A percentile compares a stretch with the other conserved stretches of the same genome.
Conservation (phyloP, 2,888 invertebrate genomes). For the Corbicula japonica region DNA sequence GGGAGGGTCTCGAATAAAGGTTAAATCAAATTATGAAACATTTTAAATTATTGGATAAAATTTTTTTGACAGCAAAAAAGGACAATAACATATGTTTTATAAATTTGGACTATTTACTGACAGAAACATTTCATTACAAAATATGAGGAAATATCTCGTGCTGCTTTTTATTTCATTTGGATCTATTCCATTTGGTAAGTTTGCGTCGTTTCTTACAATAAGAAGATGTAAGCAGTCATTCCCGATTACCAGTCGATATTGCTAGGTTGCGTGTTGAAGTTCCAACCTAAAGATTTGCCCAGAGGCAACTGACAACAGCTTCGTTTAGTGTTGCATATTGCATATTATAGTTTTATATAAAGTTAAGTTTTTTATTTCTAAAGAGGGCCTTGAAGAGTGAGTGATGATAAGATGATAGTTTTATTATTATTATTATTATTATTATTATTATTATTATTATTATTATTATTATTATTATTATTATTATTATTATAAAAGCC, state of each 20-base stretch:
- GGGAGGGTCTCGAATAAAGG: conserved; percentile 4
- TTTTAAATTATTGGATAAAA: not conserved
- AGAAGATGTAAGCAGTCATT: not conserved
- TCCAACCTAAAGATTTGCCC: no score
- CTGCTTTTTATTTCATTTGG: not conserved
- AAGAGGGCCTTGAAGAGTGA: no score
- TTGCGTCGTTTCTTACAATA: not conserved
- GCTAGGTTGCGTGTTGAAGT: no score
- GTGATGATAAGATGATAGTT: no score
- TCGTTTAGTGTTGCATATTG: not conserved
- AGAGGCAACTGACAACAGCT: not conserved
- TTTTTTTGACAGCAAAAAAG: not conserved
- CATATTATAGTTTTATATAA: no score
- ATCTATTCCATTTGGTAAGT: not conserved
- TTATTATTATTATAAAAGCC: no score
- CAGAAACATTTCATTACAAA: not conserved
- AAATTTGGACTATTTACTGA: not conserved
- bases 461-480: no score
- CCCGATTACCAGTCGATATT: not conserved
- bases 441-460: no score
- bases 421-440: no score
- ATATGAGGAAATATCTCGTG: conserved; percentile 14
- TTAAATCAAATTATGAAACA: not conserved
- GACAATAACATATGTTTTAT: not conserved
- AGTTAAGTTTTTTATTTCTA: no score